Evolutionary conservation across 2,888 invertebrate genomes (phyloP), one percentile per base, ranked within the genome.

Genomic region (Macaria liturata): DNA sequence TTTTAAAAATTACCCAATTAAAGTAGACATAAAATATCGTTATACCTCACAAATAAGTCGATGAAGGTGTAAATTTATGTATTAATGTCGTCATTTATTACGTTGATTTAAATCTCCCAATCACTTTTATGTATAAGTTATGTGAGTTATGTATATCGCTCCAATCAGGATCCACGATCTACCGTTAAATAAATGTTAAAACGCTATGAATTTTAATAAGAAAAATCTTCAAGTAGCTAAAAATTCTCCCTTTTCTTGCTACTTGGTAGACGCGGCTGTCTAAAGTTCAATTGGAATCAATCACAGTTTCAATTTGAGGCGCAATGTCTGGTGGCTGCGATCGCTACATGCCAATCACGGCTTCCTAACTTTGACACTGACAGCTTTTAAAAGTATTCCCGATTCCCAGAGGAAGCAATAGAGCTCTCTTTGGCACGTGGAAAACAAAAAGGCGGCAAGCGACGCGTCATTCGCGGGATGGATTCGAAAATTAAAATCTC

Each of bases 401-500:
- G 51, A 59, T 67, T 65, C 60, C 49, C 58, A 72, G 75, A 81
- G 83, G 82, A 86, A 84, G 84, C 86, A 84, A 86, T 85, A 82
- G 76, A 68, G 76, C 77, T 79, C 72, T 72, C 75, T 74, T 69
- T 78, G 80, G 84, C 84, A 86, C 81, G 80, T 84, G 78, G 76
- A 77, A 68, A 78, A 84, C 80, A 84, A 86, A 84, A 68, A 86
- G 77, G 81, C 80, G 78, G 82, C 78, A 79, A 73, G 72, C 70
- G 71, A 67, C 71, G 68, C 74, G 81, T 78, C 83, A 81, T 69
- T 69, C 75, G 75, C 75, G 80, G 77, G 88, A 88, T 88, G 84
- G 87, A 84, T 88, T 84, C 86, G 88, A 87, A 91, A 90, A 91
- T 91, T 90, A 90, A 90, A 91, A 91, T 82, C 88, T 80, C 88